Evolutionary conservation across 2,113 vertebrate species (phyloP), one percentile per base, ranked within the genome.

Genomic region (Tychaedon coryphoeus): DNA sequence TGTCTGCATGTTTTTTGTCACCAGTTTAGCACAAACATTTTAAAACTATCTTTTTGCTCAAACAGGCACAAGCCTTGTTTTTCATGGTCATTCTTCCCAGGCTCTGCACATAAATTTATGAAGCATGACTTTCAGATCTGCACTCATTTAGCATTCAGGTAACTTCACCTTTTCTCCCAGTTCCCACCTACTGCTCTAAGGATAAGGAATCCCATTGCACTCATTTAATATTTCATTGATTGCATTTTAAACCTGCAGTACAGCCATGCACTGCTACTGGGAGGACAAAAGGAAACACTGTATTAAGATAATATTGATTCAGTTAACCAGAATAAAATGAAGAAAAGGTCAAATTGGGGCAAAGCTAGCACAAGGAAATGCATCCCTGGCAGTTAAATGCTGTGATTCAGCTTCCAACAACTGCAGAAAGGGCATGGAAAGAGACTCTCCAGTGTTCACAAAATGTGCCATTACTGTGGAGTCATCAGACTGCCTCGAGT

Each of bases 161-260:
- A 91, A 53, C 42, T 76, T 75, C 80, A 88, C 64, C 67, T 94
- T 94, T 93, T 64, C 50, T 83, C 17, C n/a, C 19, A 43, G 4
- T 86, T 90, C 67, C 67, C 67, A 83, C 62, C 82, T 80, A 60
- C 47, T 71, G 19, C 42, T 70, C 22, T 24, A 67, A 94, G 25
- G 29, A 29, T 86, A 77, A 94, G 16, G 64, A 93, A 83, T 51
- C 26, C 47, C 75, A 60, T 57, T 88, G 72, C 50, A 62, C 8
- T 88, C 19, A 74, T 79, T 90, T 66, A 90, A 88, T 80, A 80
- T 90, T 90, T 96, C 36, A 92, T 95, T 84, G 90, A 90, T 79
- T 76, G 40, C 40, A 61, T 38, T 88, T 91, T 71, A 83, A 83
- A 33, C 76, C 64, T 75, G 61, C 1, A 4, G 34, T 33, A 56